A percentile compares a stretch with the other conserved stretches of the same genome.
These are phyloP conservation scores for Nothocercus nigrocapillus DNA, from an alignment of 2,113 vertebrate species.

Conservation along the genomic window DNA sequence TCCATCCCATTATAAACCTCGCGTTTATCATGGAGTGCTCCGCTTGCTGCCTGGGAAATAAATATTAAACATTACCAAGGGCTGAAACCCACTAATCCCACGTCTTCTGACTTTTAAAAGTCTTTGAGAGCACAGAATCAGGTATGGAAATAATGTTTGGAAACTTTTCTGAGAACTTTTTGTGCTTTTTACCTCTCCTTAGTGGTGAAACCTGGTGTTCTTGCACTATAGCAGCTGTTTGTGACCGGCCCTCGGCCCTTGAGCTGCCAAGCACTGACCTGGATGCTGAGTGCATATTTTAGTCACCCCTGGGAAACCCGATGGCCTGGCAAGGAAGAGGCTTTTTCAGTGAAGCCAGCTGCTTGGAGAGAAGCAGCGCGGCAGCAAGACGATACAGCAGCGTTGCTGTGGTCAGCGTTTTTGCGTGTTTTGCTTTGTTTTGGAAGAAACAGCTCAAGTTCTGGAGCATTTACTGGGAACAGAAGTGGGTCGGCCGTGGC, in stretches of 20 bases:
- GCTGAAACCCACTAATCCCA: background rate
- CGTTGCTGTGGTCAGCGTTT: fast-evolving
- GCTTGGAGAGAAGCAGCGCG: background rate
- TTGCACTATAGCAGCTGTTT: background rate
- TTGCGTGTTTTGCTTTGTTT: background rate
- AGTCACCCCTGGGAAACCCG: background rate
- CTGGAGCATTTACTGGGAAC: background rate
- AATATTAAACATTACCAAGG: fast-evolving
- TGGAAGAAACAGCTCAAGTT: background rate
- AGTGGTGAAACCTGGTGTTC: background rate
- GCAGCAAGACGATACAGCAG: background rate
- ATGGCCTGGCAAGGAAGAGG: background rate
- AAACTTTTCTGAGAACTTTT: background rate
- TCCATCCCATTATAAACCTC: background rate
- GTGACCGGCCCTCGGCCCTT: background rate
- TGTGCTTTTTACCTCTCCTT: background rate
- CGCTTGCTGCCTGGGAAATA: background rate
- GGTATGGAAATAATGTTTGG: too few species aligned
- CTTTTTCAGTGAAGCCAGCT: background rate
- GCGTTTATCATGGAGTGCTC: fast-evolving
- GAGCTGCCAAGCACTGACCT: background rate
- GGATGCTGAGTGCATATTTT: background rate
- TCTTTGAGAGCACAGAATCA: too few species aligned
- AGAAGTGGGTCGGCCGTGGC: background rate
- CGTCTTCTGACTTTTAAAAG: background rate